Evolutionary conservation across 1,140 invertebrate genomes (phyloP).

Genomic region (Polypedilum pembai): DNA sequence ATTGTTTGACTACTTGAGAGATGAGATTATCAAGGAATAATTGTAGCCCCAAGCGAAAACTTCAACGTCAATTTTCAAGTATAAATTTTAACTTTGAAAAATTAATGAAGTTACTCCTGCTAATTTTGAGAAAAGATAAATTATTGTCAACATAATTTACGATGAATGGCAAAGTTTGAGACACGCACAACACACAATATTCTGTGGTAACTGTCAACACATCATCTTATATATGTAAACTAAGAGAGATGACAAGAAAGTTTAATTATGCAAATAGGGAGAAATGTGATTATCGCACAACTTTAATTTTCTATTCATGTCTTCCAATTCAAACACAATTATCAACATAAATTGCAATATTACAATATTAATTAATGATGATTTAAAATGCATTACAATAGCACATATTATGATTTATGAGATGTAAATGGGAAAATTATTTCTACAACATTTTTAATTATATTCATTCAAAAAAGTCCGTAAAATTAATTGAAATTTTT

Average conservation of each 20-base stretch:
- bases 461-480: no score
- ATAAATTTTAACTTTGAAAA: not conserved
- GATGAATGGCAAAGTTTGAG: constrained; percentile 2
- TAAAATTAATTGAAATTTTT: no score
- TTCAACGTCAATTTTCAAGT: not conserved
- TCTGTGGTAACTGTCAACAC: constrained; percentile 6
- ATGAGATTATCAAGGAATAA: not conserved
- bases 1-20: not conserved
- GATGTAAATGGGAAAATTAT: constrained; percentile 26
- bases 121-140: not conserved
- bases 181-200: not conserved
- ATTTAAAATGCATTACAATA: not conserved
- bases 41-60: not conserved
- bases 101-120: not conserved
- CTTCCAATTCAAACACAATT: not conserved
- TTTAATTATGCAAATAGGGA: constrained; percentile 7
- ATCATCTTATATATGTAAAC: not conserved
- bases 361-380: constrained; percentile 26
- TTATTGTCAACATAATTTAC: constrained; percentile 19
- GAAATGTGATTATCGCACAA: not conserved
- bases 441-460: not conserved
- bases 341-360: constrained; percentile 24
- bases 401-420: constrained; percentile 17
- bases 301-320: not conserved
- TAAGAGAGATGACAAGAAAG: constrained; percentile 3